Percentiles rank a stretch among this genome's conserved stretches.
These are phyloP conservation scores for Chelonus insularis DNA, from an alignment of 1,140 invertebrate genomes.

Conservation along the genomic window DNA sequence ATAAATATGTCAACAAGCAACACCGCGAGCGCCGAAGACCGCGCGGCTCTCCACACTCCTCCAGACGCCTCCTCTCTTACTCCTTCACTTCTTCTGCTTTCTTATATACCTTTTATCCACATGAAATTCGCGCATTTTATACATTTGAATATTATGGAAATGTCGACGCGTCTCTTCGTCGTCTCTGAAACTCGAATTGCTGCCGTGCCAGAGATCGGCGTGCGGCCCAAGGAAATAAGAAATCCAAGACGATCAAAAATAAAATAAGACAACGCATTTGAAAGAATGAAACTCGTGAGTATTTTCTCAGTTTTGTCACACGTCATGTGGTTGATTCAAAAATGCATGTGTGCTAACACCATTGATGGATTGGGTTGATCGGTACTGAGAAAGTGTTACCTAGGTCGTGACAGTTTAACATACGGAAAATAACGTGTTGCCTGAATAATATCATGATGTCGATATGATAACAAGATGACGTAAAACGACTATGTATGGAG, in stretches of 20 bases:
- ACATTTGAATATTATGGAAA: constrained; percentile 40
- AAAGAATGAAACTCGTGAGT: too few species aligned
- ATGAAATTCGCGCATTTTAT: constrained; percentile 32
- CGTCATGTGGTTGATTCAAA: background rate
- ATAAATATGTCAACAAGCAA: constrained; percentile 40
- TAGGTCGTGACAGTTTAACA: too few species aligned
- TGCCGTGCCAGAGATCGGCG: constrained; percentile 7
- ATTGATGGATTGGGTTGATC: too few species aligned
- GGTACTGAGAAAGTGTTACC: too few species aligned
- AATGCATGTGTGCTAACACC: too few species aligned
- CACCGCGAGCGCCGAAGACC: constrained; percentile 28
- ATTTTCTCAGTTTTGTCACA: background rate
- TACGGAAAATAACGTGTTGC: too few species aligned
- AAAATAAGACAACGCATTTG: too few species aligned
- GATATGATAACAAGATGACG: too few species aligned
- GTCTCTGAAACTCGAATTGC: background rate
- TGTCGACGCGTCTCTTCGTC: constrained; percentile 22
- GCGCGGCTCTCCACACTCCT: constrained; percentile 22
- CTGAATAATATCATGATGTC: too few species aligned
- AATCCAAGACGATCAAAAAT: background rate
- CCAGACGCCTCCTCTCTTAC: constrained; percentile 10
- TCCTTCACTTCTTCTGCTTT: constrained; percentile 20
- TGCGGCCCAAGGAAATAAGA: background rate
- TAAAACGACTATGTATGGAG: too few species aligned
- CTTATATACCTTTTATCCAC: constrained; percentile 19